Evolutionary conservation across 2,888 invertebrate species (phyloP).

Genomic region (Crepidodera aurea): DNA sequence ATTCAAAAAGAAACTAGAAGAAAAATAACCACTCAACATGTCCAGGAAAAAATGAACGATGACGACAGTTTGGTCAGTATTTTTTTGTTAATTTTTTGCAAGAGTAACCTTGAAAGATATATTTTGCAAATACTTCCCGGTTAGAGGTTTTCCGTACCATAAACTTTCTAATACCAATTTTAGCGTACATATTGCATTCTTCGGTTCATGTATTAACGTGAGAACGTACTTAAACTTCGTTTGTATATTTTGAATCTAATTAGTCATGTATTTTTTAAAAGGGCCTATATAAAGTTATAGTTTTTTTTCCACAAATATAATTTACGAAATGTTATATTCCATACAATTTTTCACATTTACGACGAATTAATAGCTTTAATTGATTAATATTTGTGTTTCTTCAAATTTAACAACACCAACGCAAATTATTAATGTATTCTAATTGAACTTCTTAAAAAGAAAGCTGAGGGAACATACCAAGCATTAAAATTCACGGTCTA

Average conservation of each 20-base stretch:
- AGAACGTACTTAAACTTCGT: neutral
- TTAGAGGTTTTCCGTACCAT: constrained; percentile 10
- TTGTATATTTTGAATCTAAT: too few relatives aligned
- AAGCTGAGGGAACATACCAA: neutral
- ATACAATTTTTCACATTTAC: too few relatives aligned
- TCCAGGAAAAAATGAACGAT: constrained; percentile 77
- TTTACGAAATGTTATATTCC: too few relatives aligned
- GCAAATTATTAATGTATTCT: too few relatives aligned
- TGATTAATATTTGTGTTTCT: too few relatives aligned
- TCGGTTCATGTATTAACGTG: neutral
- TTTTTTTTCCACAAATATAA: too few relatives aligned
- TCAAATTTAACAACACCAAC: too few relatives aligned
- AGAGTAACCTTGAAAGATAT: constrained; percentile 24
- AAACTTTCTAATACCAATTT: constrained; percentile 19
- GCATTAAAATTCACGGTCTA: constrained; percentile 1
- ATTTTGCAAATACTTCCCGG: constrained; percentile 15
- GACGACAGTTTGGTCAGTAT: constrained; percentile 74
- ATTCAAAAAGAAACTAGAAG: constrained; percentile 20
- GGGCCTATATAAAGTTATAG: too few relatives aligned
- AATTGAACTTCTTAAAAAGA: too few relatives aligned
- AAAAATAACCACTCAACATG: constrained; percentile 63
- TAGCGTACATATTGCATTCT: neutral
- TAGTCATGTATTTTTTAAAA: too few relatives aligned
- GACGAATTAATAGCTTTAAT: too few relatives aligned
- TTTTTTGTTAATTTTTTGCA: constrained; percentile 38